phyloP scores from a whole-genome alignment of 1,140 invertebrate species.

The Drosophila repleta region DNA sequence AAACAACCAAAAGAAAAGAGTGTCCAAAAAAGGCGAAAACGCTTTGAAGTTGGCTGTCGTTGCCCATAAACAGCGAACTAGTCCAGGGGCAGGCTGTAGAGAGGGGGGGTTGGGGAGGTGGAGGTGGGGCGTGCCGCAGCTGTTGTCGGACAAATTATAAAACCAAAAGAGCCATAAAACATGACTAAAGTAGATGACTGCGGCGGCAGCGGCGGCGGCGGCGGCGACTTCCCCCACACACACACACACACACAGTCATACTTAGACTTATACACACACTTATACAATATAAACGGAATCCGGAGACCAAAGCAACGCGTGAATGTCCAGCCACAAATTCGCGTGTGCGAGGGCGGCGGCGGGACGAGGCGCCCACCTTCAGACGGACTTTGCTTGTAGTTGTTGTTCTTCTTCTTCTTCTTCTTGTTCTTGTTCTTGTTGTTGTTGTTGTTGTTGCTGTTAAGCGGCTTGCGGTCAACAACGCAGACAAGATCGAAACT shows the following conservation, averaged over 20 bases:
- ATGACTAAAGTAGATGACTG: slow-evolving; percentile 48
- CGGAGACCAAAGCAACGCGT: slow-evolving; percentile 9
- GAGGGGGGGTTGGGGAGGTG: background rate
- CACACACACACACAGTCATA: slow-evolving; percentile 1
- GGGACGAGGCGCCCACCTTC: slow-evolving; percentile 1
- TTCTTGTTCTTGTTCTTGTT: slow-evolving; percentile 1
- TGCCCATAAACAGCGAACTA: slow-evolving; percentile 31
- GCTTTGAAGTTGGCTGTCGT: slow-evolving; percentile 33
- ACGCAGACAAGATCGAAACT: slow-evolving; percentile 42
- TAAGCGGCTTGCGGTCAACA: slow-evolving; percentile 42
- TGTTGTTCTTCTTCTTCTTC: background rate
- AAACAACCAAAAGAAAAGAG: background rate
- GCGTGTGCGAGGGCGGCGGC: slow-evolving; percentile 13
- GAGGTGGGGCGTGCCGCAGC: slow-evolving; percentile 18
- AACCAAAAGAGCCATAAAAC: slow-evolving; percentile 53
- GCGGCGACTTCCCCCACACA: slow-evolving; percentile 18
- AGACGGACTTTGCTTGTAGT: background rate
- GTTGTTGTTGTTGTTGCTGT: slow-evolving; percentile 12
- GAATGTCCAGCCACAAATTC: slow-evolving; percentile 19
- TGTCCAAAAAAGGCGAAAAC: slow-evolving; percentile 35
- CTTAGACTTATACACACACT: background rate
- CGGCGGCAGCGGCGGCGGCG: slow-evolving; percentile 26
- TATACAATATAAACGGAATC: background rate
- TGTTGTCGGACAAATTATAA: slow-evolving; percentile 51
- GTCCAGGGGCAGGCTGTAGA: slow-evolving; percentile 2